phyloP scores from a whole-genome alignment of 2,888 invertebrate species.

The Alsophila aescularia region DNA sequence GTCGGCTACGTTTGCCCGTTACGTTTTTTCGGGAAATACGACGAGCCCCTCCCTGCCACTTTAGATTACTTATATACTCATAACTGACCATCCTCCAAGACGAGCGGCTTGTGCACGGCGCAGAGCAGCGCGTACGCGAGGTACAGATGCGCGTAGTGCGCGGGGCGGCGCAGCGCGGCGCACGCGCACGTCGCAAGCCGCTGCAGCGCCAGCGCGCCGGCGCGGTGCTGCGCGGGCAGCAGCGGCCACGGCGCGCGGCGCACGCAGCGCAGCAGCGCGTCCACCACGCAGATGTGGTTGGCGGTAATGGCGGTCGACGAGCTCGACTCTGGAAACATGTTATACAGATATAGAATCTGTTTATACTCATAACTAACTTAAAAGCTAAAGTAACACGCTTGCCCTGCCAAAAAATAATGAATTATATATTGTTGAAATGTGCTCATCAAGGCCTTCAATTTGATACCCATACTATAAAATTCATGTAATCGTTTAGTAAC shows the following conservation, averaged over 20 bases:
- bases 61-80: no score
- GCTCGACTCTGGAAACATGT: conserved; percentile 18
- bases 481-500: no score
- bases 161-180: conserved; percentile 9
- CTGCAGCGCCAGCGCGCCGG: conserved; percentile 8
- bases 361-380: no score
- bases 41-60: conserved; percentile 17
- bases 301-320: conserved; percentile 20
- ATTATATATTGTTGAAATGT: no score
- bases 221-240: conserved; percentile 14
- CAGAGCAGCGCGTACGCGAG: conserved; percentile 51
- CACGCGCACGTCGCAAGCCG: background rate
- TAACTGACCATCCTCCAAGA: conserved; percentile 60
- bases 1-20: no score
- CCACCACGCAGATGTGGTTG: conserved; percentile 29
- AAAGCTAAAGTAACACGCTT: no score
- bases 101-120: conserved; percentile 46
- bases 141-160: conserved; percentile 45
- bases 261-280: conserved; percentile 27
- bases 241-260: conserved; percentile 23
- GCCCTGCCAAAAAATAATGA: no score
- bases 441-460: no score
- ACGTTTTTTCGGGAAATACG: background rate
- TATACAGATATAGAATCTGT: no score
- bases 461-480: no score